A percentile compares a stretch with the other conserved stretches of the same genome.
Conservation (phyloP, 2,888 invertebrate genomes). For the Gymnoscelis rufifasciata region DNA sequence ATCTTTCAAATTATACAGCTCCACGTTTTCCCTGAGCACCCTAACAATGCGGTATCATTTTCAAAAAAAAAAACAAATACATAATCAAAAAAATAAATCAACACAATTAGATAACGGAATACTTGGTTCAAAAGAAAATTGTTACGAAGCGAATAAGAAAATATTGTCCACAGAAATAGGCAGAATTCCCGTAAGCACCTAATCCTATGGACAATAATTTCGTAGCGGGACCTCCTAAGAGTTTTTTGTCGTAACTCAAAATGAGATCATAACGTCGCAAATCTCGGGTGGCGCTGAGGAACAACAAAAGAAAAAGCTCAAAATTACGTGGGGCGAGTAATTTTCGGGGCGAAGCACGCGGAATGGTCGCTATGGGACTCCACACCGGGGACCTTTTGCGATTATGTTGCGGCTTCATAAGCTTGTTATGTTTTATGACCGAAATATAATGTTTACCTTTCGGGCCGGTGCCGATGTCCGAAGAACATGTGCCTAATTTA, state of each 20-base stretch:
- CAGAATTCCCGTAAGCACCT: conserved; percentile 54
- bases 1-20: too few relatives aligned
- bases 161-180: conserved; percentile 35
- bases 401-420: conserved; percentile 75
- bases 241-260: conserved; percentile 76
- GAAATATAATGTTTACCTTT: conserved; percentile 62
- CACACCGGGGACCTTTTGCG: conserved; percentile 58
- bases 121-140: conserved; percentile 34
- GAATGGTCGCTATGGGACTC: conserved; percentile 67
- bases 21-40: too few relatives aligned
- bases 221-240: conserved; percentile 64
- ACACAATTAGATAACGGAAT: conserved; percentile 29
- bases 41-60: too few relatives aligned
- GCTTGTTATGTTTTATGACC: conserved; percentile 74
- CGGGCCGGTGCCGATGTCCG: conserved; percentile 35
- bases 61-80: background rate
- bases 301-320: conserved; percentile 74
- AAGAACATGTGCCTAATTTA: conserved; percentile 39
- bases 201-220: conserved; percentile 70
- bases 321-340: conserved; percentile 75
- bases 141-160: conserved; percentile 31
- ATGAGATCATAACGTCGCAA: conserved; percentile 76
- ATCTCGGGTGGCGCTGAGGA: conserved; percentile 70
- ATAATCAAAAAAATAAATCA: conserved; percentile 18
- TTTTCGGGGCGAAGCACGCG: conserved; percentile 68